phyloP scores from a whole-genome alignment of 2,113 vertebrate genomes.

The Vulpes vulpes region DNA sequence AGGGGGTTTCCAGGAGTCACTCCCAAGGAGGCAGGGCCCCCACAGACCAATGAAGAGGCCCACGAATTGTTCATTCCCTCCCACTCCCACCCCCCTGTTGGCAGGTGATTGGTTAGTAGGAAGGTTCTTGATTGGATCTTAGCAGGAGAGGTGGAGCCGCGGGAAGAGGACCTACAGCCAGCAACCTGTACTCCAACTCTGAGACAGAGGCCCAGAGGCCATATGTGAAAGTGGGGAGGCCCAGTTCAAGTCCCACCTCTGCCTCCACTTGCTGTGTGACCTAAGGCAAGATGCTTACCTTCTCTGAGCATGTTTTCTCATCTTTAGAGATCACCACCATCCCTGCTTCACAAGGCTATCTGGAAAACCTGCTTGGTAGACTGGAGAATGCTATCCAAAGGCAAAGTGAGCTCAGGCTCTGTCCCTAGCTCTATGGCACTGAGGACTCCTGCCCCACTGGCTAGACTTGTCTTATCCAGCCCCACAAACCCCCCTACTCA shows the following conservation, averaged over 20 bases:
- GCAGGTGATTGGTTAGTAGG: background rate
- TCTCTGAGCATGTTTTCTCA: conserved; percentile 18
- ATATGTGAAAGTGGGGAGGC: background rate
- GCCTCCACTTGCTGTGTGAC: conserved; percentile 52
- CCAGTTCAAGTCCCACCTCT: conserved; percentile 19
- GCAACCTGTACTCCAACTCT: background rate
- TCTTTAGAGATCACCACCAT: background rate
- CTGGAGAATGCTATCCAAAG: background rate
- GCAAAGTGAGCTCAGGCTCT: background rate
- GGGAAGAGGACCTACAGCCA: background rate
- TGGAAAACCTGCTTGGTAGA: background rate
- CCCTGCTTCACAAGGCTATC: background rate
- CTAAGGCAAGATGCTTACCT: background rate
- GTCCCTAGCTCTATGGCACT: background rate
- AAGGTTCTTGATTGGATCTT: background rate
- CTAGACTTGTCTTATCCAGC: background rate
- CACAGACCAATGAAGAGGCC: conserved; percentile 45
- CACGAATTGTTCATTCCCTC: background rate
- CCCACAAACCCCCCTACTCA: background rate
- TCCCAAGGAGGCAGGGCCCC: background rate
- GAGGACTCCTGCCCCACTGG: background rate
- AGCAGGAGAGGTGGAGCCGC: background rate
- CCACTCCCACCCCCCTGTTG: background rate
- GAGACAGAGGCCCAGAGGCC: background rate
- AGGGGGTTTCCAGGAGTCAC: conserved; percentile 32